Evolutionary conservation across 2,113 vertebrate species (phyloP).

Genomic region (Trinectes maculatus): DNA sequence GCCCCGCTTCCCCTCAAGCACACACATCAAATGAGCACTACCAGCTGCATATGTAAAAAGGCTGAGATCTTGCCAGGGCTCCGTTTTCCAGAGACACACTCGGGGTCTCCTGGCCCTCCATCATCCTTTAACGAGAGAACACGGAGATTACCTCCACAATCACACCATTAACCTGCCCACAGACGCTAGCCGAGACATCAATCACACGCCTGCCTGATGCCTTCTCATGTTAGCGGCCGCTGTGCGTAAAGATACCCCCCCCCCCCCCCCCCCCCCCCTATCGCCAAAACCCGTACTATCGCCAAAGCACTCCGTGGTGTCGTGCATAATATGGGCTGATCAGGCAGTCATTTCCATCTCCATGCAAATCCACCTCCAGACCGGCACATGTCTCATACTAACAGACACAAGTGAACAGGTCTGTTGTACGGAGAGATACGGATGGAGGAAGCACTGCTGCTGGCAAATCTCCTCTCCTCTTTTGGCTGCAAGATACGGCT

Average conservation of each 20-base stretch:
- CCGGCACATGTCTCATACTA: slow-evolving; percentile 17
- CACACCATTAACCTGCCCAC: slow-evolving; percentile 82
- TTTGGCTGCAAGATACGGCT: slow-evolving; percentile 34
- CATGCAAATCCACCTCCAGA: slow-evolving; percentile 45
- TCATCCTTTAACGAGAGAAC: slow-evolving; percentile 81
- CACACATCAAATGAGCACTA: slow-evolving; percentile 39
- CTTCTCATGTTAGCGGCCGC: slow-evolving; percentile 47
- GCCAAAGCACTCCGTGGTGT: slow-evolving; percentile 62
- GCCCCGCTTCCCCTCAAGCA: slow-evolving; percentile 26
- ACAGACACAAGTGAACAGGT: background rate
- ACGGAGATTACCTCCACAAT: slow-evolving; percentile 80
- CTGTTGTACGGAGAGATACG: background rate
- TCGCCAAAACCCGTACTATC: slow-evolving; percentile 40
- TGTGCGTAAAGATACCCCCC: slow-evolving; percentile 38
- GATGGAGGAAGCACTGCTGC: slow-evolving; percentile 21
- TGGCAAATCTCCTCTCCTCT: slow-evolving; percentile 19
- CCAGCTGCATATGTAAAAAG: slow-evolving; percentile 47
- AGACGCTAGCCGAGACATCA: slow-evolving; percentile 73
- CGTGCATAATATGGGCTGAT: slow-evolving; percentile 60
- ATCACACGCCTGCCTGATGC: slow-evolving; percentile 72
- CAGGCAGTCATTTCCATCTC: slow-evolving; percentile 55
- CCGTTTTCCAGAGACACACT: slow-evolving; percentile 48
- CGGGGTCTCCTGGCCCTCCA: slow-evolving; percentile 68
- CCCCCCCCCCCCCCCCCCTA: background rate
- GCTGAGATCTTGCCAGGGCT: slow-evolving; percentile 36